Conservation (phyloP, 2,113 vertebrate species). For the Leptodactylus fuscus region DNA sequence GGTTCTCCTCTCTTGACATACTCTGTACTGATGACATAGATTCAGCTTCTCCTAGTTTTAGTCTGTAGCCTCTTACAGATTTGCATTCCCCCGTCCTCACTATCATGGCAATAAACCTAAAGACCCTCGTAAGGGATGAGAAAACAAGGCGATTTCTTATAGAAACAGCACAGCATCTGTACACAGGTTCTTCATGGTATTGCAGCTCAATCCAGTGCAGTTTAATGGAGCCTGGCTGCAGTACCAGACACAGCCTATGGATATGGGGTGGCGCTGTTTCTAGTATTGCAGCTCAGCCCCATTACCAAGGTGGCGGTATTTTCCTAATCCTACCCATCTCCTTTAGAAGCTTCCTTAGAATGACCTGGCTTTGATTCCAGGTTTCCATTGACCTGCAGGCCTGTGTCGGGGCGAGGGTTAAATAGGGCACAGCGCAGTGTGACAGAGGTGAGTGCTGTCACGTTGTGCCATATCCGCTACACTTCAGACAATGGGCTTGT, state of each 20-base stretch:
- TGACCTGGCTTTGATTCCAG: too few species aligned
- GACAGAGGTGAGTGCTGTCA: not conserved
- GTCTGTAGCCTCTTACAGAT: not conserved
- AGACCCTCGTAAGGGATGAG: too few species aligned
- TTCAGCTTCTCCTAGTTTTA: not conserved
- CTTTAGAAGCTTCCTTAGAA: too few species aligned
- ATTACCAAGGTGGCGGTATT: too few species aligned
- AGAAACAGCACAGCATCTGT: not conserved
- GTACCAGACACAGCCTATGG: not conserved
- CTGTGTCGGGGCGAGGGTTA: slow-evolving; percentile 16
- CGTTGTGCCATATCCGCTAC: slow-evolving; percentile 30
- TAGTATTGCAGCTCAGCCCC: not conserved
- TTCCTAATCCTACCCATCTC: too few species aligned
- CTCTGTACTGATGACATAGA: not conserved
- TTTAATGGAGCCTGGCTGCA: not conserved
- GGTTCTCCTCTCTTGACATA: not conserved
- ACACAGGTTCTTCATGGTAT: not conserved
- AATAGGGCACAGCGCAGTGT: not conserved
- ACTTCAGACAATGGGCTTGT: slow-evolving; percentile 7
- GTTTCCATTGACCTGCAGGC: too few species aligned
- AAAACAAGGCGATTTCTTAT: too few species aligned
- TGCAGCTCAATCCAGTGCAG: not conserved
- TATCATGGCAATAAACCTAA: too few species aligned
- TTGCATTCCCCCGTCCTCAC: not conserved
- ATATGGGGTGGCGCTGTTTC: not conserved